Evolutionary conservation across 2,113 vertebrate species (phyloP), one percentile per base, ranked within the genome.

Genomic region (Limanda limanda): DNA sequence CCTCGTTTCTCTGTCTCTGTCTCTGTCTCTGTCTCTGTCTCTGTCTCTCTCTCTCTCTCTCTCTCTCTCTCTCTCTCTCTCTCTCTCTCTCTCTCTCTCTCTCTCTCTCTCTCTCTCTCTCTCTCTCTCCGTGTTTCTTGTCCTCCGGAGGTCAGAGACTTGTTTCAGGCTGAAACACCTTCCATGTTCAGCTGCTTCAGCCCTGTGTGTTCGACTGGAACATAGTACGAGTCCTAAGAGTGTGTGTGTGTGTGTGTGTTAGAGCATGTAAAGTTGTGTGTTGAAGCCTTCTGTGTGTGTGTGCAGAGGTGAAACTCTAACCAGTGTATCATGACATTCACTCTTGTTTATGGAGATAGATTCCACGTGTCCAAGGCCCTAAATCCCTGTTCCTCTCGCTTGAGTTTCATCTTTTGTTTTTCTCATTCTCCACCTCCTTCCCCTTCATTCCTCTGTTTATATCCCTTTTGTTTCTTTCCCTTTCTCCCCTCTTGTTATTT

Each of bases 101-200:
- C 25, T 25, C 25, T 25, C 25, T 25, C 25, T 25, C 25, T 25
- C 25, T 25, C 25, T 25, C 25, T 25, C 25, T 25, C 25, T 27
- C 25, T 27, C 31, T 31, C 31, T 31, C 31, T 7, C 31, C 31
- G 6, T 24, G 47, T 18, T 18, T 15, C 4, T 42, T 65, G 55
- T 74, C 2, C 11, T 27, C 31, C 54, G 11, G 57, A 80, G 86
- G 89, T 89, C 80, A 76, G 55, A 78, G 56, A 66, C 69, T 65
- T 56, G 79, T 82, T 85, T 78, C 58, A 23, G 66, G 76, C 48
- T 73, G 64, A 74, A 87, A 73, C 82, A 84, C 75, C 82, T 90
- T 84, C 80, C 80, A 81, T 81, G 69, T 86, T 87, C 78, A 71
- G 66, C 85, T 85, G 84, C 64, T 73, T 40, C 42, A 47, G 55